These are phyloP conservation scores for Parazoanthus darwini DNA, from an alignment of 92 coral and sea anemone genomes.

Conservation along the genomic window DNA sequence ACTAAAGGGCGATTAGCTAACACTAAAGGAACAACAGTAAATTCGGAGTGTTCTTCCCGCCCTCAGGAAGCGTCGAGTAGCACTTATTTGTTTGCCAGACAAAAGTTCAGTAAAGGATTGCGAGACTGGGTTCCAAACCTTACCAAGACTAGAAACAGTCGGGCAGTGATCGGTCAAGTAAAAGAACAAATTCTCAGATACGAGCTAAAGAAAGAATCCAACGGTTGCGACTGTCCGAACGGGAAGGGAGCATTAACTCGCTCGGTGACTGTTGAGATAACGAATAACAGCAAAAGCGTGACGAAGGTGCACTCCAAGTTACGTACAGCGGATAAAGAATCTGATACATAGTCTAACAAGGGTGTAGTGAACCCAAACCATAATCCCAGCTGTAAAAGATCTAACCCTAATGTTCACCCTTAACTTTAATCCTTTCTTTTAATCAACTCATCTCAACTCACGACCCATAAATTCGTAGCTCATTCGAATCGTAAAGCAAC, in stretches of 20 bases:
- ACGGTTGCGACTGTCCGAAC: not conserved
- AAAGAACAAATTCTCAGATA: constrained; percentile 2
- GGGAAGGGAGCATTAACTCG: not conserved
- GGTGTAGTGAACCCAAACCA: no score
- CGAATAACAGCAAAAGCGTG: not conserved
- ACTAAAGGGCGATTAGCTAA: not conserved
- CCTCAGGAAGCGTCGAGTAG: not conserved
- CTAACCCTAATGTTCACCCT: no score
- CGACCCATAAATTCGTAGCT: no score
- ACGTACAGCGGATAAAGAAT: not conserved
- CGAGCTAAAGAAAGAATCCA: constrained; percentile 18
- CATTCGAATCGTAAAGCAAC: no score
- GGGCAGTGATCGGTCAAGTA: constrained; percentile 5
- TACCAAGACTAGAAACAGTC: not conserved
- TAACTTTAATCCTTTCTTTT: no score
- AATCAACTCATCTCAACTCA: no score
- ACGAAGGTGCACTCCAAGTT: not conserved
- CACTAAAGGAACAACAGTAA: not conserved
- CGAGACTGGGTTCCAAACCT: constrained; percentile 23
- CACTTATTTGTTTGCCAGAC: not conserved
- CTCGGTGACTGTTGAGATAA: constrained; percentile 12
- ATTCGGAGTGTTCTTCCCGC: not conserved
- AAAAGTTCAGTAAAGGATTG: not conserved
- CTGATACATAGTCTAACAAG: not conserved
- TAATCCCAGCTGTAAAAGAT: no score